Conservation (phyloP, 2,888 invertebrate species). For the Tetragnatha montana region DNA sequence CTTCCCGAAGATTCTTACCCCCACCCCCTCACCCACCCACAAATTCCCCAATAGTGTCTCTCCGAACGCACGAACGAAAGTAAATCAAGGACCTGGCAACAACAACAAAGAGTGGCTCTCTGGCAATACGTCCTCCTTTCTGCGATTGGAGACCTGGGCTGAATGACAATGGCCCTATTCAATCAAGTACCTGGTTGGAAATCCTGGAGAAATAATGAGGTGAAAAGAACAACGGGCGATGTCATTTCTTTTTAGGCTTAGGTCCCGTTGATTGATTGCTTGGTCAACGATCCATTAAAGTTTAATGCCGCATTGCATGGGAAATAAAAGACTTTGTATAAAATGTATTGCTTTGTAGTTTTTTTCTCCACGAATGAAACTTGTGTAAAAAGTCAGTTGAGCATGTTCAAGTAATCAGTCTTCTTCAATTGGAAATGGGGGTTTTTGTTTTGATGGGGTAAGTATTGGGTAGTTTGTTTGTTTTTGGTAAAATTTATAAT, state of each 20-base stretch:
- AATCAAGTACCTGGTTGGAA: slow-evolving; percentile 36
- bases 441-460: too few species aligned
- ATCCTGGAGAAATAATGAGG: slow-evolving; percentile 34
- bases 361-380: not conserved
- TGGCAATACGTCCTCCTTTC: not conserved
- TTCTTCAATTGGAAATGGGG: not conserved
- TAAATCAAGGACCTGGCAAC: slow-evolving; percentile 31
- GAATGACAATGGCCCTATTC: slow-evolving; percentile 48
- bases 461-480: too few species aligned
- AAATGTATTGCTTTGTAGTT: not conserved
- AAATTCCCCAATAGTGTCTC: not conserved
- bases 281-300: slow-evolving; percentile 11
- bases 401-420: not conserved
- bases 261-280: slow-evolving; percentile 26
- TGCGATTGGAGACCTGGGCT: slow-evolving; percentile 3
- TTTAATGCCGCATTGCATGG: slow-evolving; percentile 3
- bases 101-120: slow-evolving; percentile 4
- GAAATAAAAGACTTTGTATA: not conserved
- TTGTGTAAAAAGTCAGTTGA: not conserved
- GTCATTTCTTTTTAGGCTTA: slow-evolving; percentile 5
- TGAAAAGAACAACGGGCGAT: slow-evolving; percentile 3
- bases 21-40: not conserved
- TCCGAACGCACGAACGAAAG: slow-evolving; percentile 21
- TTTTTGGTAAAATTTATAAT: too few species aligned
- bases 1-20: not conserved